Base-by-base conservation (phyloP, 64 coral and sea anemone genomes). In the Actinia equina region DNA sequence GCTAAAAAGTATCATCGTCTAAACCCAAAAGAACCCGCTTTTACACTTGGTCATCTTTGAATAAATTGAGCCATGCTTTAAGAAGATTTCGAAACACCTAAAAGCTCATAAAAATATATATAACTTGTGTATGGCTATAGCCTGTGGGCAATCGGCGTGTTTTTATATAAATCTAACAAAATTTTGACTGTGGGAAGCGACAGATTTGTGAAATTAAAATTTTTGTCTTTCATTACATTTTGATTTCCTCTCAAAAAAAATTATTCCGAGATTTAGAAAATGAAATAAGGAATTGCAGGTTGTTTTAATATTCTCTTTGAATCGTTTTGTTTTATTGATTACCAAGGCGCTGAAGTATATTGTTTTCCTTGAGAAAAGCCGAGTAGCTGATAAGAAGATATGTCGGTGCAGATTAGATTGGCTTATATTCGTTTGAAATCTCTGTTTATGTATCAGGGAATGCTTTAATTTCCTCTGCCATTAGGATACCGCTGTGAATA, bases 391-490 rank as follows among this genome's bases (percentile, higher is more conserved):
- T 82, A 74, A 74, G 13, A 74, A 74, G 69, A 74, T 74, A 74
- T 74, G 27, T 74, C 69, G 26, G 26, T 74, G 10, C 25, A 74
- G 69, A 74, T 74, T 74, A 74, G 69, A 74, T 74, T 74, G 69
- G 69, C 69, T 74, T 74, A 74, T 74, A 74, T 74, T 74, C 69
- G 69, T 74, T 86, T 77, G 20, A 64, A 91, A 87, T 79, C 84
- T 62, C 22, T 92, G 77, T 92, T 92, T 92, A 92, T 86, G 77
- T 83, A 87, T 82, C 43, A 79, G 22, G 44, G 65, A 41, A 55
- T 91, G 85, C 86, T 87, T 82, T 83, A 87, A 71, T 82, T 92
- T 92, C 27, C 63, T 80, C 26, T 42, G 74, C 89, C 84, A 91
- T 78, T 86, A 85, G 84, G 22, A 19, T 69, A 85, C 83, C 83